phyloP scores from a whole-genome alignment of 2,113 vertebrate genomes.

The Thamnophis sirtalis region DNA sequence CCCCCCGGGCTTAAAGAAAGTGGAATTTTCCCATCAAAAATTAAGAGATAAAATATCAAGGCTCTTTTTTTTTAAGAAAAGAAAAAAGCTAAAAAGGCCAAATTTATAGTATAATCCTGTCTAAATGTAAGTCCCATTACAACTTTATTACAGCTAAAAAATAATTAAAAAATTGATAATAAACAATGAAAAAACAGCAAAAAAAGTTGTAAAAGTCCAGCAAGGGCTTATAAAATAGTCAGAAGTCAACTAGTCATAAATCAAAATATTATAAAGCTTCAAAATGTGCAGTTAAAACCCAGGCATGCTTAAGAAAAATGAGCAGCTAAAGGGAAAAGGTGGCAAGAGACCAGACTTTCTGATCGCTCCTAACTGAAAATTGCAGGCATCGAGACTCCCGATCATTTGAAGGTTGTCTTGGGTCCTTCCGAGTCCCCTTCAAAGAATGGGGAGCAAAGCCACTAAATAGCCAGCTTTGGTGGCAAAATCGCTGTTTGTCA shows the following conservation, averaged over 20 bases:
- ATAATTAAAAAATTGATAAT: background rate
- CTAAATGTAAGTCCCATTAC: background rate
- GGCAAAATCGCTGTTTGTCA: background rate
- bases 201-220: background rate
- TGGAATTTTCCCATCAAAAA: background rate
- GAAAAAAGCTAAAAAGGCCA: background rate
- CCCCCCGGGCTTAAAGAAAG: background rate
- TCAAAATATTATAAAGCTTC: background rate
- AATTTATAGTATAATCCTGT: background rate
- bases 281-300: background rate
- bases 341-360: background rate
- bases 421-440: background rate
- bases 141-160: background rate
- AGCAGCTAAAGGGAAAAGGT: background rate
- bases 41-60: background rate
- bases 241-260: background rate
- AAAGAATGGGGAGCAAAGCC: background rate
- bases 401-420: background rate
- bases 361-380: background rate
- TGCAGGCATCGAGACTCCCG: background rate
- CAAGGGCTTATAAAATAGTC: background rate
- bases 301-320: background rate
- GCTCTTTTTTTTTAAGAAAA: background rate
- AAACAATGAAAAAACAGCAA: background rate
- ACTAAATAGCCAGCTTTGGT: background rate